Conservation (phyloP, 2,113 vertebrate genomes). For the Rynchops niger region DNA sequence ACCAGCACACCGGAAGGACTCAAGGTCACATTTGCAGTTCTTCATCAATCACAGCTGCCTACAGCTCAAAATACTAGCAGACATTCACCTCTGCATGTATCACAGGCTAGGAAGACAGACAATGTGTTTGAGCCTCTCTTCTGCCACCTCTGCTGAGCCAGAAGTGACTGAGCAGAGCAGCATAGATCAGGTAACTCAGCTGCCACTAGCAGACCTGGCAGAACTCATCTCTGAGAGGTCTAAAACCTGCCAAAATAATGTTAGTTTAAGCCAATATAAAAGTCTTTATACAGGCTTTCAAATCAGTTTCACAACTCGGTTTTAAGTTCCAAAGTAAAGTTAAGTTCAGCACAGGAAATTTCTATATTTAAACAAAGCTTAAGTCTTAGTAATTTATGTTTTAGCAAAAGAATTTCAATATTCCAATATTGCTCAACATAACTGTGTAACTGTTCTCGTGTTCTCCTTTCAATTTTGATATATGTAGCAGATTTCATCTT, state of each 20-base stretch:
- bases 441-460: not conserved
- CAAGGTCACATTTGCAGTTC: not conserved
- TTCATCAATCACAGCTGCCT: not conserved
- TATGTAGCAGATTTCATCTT: not conserved
- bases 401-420: not conserved
- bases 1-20: fast-evolving
- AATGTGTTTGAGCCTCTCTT: not conserved
- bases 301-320: not conserved
- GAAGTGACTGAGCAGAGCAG: not conserved
- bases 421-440: not conserved
- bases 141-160: not conserved
- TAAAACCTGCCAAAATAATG: not conserved
- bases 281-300: not conserved
- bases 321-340: not conserved
- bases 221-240: not conserved
- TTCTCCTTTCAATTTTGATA: not conserved
- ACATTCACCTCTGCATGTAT: not conserved
- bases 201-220: not conserved
- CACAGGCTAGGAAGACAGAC: not conserved
- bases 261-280: not conserved
- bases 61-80: not conserved
- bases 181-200: not conserved
- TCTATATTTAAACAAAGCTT: not conserved
- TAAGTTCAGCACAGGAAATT: not conserved
- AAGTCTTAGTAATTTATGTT: not conserved